Base-by-base conservation (phyloP, 2,797 vertebrate genomes). In the Amniataba percoides region DNA sequence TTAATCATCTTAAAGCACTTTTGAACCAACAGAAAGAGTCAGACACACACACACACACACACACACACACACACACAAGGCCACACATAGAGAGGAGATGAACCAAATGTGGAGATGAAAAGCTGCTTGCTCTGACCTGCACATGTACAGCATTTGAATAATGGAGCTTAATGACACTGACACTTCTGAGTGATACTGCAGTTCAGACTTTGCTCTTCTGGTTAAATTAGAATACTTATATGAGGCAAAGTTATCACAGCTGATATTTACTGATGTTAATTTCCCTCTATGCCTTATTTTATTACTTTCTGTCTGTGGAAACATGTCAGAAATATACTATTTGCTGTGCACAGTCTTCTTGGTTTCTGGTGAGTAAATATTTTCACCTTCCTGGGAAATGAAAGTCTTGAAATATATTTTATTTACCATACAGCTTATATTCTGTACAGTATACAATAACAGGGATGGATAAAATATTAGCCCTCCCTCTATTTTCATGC, bases 201-300 rank as follows among this genome's bases (percentile, higher is more conserved):
- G 27, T 72, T 66, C 52, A 25, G 23, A 40, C 65, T 67, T 66
- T 19, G 23, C 51, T 70, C 57, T 31, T 46, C 61, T 61, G 56
- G 42, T 69, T 77, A 68, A 78, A 75, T 85, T 75, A 70, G 60
- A 83, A 78, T 67, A 68, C 36, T 65, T 73, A 25, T 78, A 68
- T 67, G 48, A 77, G 42, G 43, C n/a, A 57, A 45, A 64, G 58
- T 82, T 84, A 77, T 83, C 62, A 69, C 23, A 53, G 78, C 45
- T 88, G 68, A 79, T 88, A 81, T 86, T 88, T 89, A 79, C 80
- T 69, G 51, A 84, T 84, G 64, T 71, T 85, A 82, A 85, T 91
- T 86, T 83, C 75, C 81, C 79, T 85, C 76, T 69, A 49, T 84
- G 78, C 80, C 74, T 72, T 86, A 71, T 86, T 80, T 85, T 81